Base-by-base conservation (phyloP, 37 sponge, comb jelly and placozoan genomes). In the Chondrilla cf. caribensis region DNA sequence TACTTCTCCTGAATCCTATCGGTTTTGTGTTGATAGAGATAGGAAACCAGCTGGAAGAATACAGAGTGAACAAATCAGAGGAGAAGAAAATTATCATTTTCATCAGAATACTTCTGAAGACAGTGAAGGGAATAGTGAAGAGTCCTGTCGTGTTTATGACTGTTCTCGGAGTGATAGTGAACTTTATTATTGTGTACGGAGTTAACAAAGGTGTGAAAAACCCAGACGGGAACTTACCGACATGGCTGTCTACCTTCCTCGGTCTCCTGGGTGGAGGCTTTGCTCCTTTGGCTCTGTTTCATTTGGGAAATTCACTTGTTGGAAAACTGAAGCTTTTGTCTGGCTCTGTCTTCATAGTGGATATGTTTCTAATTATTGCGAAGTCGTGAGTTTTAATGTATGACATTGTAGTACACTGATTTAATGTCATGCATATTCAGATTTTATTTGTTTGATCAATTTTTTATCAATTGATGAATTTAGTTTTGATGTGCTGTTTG, bases 121-220 rank as follows among this genome's bases (percentile, higher is more conserved):
- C 87, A 5, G 0, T 87, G 15, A 44, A 28, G 8, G 87, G 87
- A 2, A 82, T 91, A 38, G 31, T 81, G 9, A 14, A 80, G 17
- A 91, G 87, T 32, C 92, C 92, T 15, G 54, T 91, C 36, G 73
- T 91, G 18, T 88, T 88, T 79, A 91, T 91, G 92, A 84, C 92
- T 0, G 47, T 77, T 4, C 82, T 87, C 26, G 92, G 92, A 3
- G 47, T 91, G 0, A 24, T 85, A 0, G 82, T 88, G 28, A 91
- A 91, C 58, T 28, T 84, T n/a, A 82, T 91, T 17, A 26, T 87
- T 18, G 35, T 60, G 11, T 84, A 72, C 67, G 83, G 79, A 18
- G 29, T 85, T 3, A 58, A 84, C 24, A n/a, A 71, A 9, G 83
- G 83, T 7, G 59, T 62, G 5, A 5, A n/a, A 7, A 7, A n/a